A percentile compares a stretch with the other conserved stretches of the same genome.
phyloP scores from a whole-genome alignment of 1,140 invertebrate species.

The Papilio glaucus region DNA sequence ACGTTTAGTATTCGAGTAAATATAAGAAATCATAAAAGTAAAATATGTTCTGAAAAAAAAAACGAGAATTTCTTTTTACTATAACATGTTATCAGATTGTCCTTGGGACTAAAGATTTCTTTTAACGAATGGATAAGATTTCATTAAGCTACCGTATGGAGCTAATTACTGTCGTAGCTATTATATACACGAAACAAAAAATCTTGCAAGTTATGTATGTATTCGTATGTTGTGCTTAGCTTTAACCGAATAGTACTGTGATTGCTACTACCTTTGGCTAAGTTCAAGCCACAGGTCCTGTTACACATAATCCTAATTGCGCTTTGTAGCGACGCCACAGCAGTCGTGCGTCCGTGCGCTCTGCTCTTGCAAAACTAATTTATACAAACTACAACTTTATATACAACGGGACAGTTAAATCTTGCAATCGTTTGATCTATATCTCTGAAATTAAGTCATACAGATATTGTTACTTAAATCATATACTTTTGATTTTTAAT shows the following conservation, averaged over 20 bases:
- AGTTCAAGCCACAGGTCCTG: constrained; percentile 44
- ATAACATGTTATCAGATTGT: no score
- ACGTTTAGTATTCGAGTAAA: no score
- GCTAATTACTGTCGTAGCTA: no score
- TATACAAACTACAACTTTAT: constrained; percentile 66
- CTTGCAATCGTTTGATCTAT: constrained; percentile 39
- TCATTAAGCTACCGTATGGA: no score
- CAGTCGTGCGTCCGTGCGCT: constrained; percentile 65
- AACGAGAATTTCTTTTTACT: no score
- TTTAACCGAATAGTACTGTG: background rate
- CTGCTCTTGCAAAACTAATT: constrained; percentile 60
- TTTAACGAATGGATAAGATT: no score
- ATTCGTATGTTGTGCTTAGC: background rate
- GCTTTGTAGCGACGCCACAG: constrained; percentile 51
- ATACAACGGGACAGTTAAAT: constrained; percentile 59
- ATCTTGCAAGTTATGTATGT: no score
- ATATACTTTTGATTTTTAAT: no score
- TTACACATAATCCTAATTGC: constrained; percentile 61
- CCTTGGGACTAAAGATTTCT: no score
- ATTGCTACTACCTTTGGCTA: constrained; percentile 28
- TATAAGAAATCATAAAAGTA: no score
- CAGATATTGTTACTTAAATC: background rate
- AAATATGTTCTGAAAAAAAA: no score
- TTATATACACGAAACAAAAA: no score
- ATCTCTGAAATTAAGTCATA: background rate